Percentiles rank a stretch among this genome's conserved stretches.
Conservation (phyloP, 1,140 invertebrate species). For the Nasonia longicornis region DNA sequence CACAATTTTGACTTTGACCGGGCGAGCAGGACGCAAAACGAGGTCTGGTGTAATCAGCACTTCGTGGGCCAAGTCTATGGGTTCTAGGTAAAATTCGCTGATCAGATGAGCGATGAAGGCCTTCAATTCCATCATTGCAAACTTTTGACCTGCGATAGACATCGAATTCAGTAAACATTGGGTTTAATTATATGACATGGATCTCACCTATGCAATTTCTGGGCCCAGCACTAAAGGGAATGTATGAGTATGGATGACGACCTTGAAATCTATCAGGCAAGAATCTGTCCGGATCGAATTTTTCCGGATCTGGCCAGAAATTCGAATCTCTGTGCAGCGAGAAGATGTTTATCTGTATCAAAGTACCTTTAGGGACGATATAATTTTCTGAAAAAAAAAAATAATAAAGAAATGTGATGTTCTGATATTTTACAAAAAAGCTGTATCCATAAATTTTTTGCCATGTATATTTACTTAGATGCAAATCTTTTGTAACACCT, state of each 20-base stretch:
- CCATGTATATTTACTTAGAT: conserved; percentile 45
- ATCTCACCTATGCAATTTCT: conserved; percentile 71
- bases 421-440: background rate
- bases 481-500: conserved; percentile 63
- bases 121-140: conserved; percentile 41
- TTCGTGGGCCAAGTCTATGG: conserved; percentile 34
- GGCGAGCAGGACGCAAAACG: conserved; percentile 39
- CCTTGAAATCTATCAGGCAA: conserved; percentile 67
- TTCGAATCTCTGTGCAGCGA: conserved; percentile 77
- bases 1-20: conserved; percentile 41
- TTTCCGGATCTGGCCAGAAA: conserved; percentile 70
- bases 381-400: conserved; percentile 51
- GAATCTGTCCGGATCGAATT: conserved; percentile 78
- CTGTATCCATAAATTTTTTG: background rate
- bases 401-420: background rate
- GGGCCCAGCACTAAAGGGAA: conserved; percentile 74
- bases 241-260: conserved; percentile 73
- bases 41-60: conserved; percentile 39
- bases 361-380: conserved; percentile 64
- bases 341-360: conserved; percentile 68
- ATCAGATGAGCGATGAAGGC: conserved; percentile 40
- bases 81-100: conserved; percentile 49
- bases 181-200: conserved; percentile 75
- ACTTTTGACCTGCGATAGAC: conserved; percentile 50
- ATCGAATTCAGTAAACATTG: background rate